Conservation (phyloP, 2,113 vertebrate species). For the Callaeas wilsoni region DNA sequence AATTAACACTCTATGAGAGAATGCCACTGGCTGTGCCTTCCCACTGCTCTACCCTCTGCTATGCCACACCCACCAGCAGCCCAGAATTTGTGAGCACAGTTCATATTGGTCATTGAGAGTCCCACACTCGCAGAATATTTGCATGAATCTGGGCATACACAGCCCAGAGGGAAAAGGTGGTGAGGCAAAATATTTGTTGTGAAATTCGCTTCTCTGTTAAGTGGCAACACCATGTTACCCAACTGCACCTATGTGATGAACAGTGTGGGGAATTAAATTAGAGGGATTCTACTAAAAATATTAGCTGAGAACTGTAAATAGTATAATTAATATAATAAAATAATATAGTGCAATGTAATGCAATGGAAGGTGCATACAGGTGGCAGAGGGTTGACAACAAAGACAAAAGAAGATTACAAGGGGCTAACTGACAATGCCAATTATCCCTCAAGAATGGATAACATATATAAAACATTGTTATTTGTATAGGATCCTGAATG, state of each 20-base stretch:
- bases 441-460: neutral
- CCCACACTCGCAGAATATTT: neutral
- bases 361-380: neutral
- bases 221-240: neutral
- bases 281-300: neutral
- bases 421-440: neutral
- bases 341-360: too few species aligned
- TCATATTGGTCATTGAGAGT: neutral
- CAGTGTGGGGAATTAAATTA: neutral
- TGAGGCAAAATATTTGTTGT: neutral
- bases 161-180: neutral
- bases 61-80: neutral
- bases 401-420: neutral
- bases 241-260: neutral
- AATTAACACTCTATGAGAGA: neutral
- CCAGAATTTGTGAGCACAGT: neutral
- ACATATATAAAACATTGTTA: neutral
- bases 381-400: neutral
- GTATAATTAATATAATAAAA: too few species aligned
- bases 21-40: neutral
- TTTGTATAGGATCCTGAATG: neutral
- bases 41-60: neutral
- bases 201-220: neutral
- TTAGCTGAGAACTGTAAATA: neutral
- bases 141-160: rapidly evolving